Evolutionary conservation across 2,797 vertebrate species (phyloP).

Genomic region (Hemibagrus guttatus): DNA sequence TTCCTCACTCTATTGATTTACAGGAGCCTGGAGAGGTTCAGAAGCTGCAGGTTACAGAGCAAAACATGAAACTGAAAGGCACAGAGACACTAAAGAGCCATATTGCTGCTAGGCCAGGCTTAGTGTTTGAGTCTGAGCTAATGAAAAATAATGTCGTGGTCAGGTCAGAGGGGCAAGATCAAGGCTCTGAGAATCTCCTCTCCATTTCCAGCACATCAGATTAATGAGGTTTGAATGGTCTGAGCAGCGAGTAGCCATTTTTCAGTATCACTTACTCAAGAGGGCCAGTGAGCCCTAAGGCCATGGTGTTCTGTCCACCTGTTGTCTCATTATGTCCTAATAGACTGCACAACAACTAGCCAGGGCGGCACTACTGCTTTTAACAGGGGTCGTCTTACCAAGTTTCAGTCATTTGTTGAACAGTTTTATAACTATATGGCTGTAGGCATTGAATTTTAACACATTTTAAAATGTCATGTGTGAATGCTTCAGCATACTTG

Average conservation of each 20-base stretch:
- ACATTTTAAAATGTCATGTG: neutral
- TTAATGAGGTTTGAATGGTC: slow-evolving; percentile 69
- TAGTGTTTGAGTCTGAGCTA: slow-evolving; percentile 69
- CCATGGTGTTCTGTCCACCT: slow-evolving; percentile 69
- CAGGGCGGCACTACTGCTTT: slow-evolving; percentile 41
- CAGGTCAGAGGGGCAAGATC: slow-evolving; percentile 76
- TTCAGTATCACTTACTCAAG: slow-evolving; percentile 76
- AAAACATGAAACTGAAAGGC: slow-evolving; percentile 61
- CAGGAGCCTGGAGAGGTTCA: slow-evolving; percentile 61
- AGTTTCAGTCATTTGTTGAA: slow-evolving; percentile 11
- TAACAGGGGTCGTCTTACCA: slow-evolving; percentile 6
- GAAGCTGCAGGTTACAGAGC: slow-evolving; percentile 50
- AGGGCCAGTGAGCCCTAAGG: slow-evolving; percentile 60
- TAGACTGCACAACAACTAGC: slow-evolving; percentile 55
- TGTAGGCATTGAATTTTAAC: neutral
- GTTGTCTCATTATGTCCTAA: slow-evolving; percentile 64
- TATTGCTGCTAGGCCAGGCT: slow-evolving; percentile 58
- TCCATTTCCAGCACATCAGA: slow-evolving; percentile 72
- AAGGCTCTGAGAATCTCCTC: slow-evolving; percentile 71
- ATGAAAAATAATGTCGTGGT: slow-evolving; percentile 79
- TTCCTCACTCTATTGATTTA: slow-evolving; percentile 66
- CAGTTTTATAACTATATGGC: slow-evolving; percentile 19
- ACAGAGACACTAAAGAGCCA: slow-evolving; percentile 49
- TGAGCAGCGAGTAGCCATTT: slow-evolving; percentile 67
- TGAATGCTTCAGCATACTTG: neutral